Percentiles rank a stretch among this genome's conserved stretches.
Conservation (phyloP, 2,113 vertebrate species). For the Muntiacus muntjak region DNA sequence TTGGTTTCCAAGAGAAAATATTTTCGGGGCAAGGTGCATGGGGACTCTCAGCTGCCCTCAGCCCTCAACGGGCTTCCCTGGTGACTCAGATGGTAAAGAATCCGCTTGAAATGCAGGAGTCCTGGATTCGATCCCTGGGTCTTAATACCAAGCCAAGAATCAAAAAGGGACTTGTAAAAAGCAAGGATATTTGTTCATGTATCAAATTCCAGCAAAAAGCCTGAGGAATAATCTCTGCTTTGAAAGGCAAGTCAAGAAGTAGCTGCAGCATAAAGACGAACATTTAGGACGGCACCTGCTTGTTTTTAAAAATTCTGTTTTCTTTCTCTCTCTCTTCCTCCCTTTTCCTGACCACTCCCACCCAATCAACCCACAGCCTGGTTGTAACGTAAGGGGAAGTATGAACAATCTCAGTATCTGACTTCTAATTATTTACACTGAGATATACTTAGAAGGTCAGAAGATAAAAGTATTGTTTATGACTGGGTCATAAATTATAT, state of each 20-base stretch:
- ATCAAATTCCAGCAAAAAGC: not conserved
- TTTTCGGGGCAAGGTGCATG: not conserved
- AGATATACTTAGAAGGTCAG: not conserved
- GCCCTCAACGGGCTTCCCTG: not conserved
- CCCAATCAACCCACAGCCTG: not conserved
- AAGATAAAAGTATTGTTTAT: not conserved
- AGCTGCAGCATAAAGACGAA: not conserved
- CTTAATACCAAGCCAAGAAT: not conserved
- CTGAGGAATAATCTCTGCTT: not conserved
- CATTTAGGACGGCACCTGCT: not conserved
- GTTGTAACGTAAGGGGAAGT: not conserved
- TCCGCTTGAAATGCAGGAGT: not conserved
- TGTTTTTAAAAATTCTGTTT: not conserved
- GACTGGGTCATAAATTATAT: not conserved
- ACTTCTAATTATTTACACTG: not conserved
- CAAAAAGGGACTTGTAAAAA: not conserved
- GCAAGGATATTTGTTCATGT: not conserved
- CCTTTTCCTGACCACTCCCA: not conserved
- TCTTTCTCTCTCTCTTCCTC: not conserved
- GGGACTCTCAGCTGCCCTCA: not conserved
- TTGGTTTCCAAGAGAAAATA: not conserved
- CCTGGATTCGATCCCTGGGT: not conserved
- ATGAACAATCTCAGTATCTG: not conserved
- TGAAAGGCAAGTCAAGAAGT: not conserved
- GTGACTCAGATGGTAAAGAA: not conserved